These are phyloP conservation scores for Acrobasis consociella DNA, from an alignment of 2,888 invertebrate species.

Conservation along the genomic window DNA sequence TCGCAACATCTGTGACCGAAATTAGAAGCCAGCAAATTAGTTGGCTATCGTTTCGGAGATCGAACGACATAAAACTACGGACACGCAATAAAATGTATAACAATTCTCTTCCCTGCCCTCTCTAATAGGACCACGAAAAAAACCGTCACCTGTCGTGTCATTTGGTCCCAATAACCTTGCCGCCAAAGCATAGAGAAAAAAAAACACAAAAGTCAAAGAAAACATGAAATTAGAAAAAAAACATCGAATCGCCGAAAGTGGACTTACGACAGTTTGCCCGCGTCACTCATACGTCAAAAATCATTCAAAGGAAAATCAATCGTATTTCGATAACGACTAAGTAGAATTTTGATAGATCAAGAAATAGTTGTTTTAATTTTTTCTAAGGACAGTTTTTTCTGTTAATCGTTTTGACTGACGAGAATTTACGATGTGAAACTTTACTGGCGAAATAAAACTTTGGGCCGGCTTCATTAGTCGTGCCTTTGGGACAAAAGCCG, in stretches of 20 bases:
- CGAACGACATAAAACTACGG: conserved; percentile 51
- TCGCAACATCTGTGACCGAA: conserved; percentile 68
- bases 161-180: conserved; percentile 78
- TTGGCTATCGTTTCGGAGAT: conserved; percentile 54
- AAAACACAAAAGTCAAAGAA: conserved; percentile 46
- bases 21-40: conserved; percentile 64
- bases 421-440: conserved; percentile 79
- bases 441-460: conserved; percentile 72
- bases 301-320: conserved; percentile 27
- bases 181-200: conserved; percentile 53
- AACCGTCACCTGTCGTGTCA: conserved; percentile 81
- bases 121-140: conserved; percentile 47
- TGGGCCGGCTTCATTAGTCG: conserved; percentile 72
- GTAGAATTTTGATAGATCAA: conserved; percentile 31
- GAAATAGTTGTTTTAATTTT: conserved; percentile 38
- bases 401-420: conserved; percentile 76
- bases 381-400: conserved; percentile 51
- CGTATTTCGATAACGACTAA: conserved; percentile 28
- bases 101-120: conserved; percentile 63
- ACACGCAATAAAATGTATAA: conserved; percentile 80
- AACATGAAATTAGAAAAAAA: conserved; percentile 70
- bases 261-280: conserved; percentile 62
- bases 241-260: conserved; percentile 66
- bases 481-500: conserved; percentile 60
- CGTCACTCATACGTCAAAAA: conserved; percentile 26